Conservation (phyloP, 2,888 invertebrate species). For the Limnephilus lunatus region DNA sequence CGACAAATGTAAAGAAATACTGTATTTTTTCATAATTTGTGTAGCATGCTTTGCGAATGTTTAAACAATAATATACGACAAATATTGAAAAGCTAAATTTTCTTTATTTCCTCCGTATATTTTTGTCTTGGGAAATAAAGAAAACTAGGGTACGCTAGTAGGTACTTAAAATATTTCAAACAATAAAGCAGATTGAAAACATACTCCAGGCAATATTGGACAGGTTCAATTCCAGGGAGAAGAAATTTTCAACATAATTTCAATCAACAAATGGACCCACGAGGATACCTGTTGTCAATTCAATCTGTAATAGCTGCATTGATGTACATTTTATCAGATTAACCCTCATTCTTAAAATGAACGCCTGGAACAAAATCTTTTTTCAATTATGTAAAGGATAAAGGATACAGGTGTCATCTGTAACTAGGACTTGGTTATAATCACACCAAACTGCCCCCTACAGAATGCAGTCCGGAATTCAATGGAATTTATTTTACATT, state of each 20-base stretch:
- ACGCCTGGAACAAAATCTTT: background rate
- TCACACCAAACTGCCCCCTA: too few relatives aligned
- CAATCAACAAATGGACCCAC: constrained; percentile 37
- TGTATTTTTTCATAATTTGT: too few relatives aligned
- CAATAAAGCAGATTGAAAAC: background rate
- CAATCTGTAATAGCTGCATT: constrained; percentile 3
- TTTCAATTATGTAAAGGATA: background rate
- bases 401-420: too few relatives aligned
- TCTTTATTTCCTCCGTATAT: background rate
- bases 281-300: constrained; percentile 6
- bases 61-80: background rate
- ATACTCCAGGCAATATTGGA: background rate
- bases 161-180: background rate
- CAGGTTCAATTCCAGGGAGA: background rate
- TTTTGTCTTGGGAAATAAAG: background rate
- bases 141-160: background rate
- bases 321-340: background rate
- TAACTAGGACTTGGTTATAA: background rate
- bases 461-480: background rate
- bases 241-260: background rate
- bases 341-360: background rate
- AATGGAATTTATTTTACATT: background rate
- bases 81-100: background rate
- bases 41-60: too few relatives aligned
- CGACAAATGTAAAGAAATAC: too few relatives aligned